Conservation (phyloP, 2,888 invertebrate genomes). For the Pristionchus mayeri region DNA sequence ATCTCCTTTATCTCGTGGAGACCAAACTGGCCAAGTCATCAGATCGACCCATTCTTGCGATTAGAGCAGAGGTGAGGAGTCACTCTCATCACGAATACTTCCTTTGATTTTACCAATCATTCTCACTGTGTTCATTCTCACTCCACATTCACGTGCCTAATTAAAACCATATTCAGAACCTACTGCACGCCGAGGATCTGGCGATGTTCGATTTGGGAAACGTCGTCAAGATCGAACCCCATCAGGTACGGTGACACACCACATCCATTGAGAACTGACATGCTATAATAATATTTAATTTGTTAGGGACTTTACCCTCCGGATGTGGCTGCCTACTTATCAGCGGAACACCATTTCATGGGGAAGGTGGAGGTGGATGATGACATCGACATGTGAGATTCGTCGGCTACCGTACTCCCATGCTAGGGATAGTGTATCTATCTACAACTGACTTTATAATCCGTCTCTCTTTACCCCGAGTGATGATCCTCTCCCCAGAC, state of each 20-base stretch:
- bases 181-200: background rate
- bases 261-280: background rate
- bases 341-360: constrained; percentile 23
- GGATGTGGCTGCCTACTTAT: background rate
- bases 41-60: constrained; percentile 49
- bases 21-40: constrained; percentile 58
- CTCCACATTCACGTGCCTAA: too few species aligned
- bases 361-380: constrained; percentile 1
- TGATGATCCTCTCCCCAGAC: constrained; percentile 28
- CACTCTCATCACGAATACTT: constrained; percentile 20
- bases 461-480: constrained; percentile 39
- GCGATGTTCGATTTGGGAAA: background rate
- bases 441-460: constrained; percentile 17
- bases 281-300: background rate
- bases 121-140: too few species aligned
- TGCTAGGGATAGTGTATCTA: background rate
- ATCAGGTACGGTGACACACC: constrained; percentile 26
- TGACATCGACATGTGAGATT: constrained; percentile 21
- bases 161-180: background rate
- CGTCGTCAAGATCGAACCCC: constrained; percentile 6
- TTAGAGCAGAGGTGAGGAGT: constrained; percentile 48
- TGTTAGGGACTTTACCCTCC: constrained; percentile 4
- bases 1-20: constrained; percentile 98
- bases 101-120: background rate
- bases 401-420: constrained; percentile 9